Base-by-base conservation (phyloP, 1,140 invertebrate genomes). In the Cecropterus lyciades region DNA sequence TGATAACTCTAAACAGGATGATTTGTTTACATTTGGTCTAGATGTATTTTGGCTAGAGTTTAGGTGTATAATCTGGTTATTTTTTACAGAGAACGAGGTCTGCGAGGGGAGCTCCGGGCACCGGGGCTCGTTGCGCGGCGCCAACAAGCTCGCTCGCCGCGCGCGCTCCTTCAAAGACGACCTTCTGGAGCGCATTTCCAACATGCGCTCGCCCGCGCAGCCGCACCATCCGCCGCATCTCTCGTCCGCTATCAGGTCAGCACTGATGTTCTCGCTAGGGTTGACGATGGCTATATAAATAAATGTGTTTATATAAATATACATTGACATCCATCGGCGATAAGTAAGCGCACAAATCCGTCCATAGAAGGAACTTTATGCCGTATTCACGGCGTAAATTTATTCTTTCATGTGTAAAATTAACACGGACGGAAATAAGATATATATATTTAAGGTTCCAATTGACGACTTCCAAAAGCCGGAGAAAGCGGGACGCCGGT, bases 91-190 rank as follows among this genome's bases (percentile, higher is more conserved):
- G 60, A 85, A 77, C 85, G 89, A 92, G 57, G 76, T 70, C 27
- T 82, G 79, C 73, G 87, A 89, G 69, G 75, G 79, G 51, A 81
- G 88, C 30, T 91, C 90, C 66, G 93, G 93, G 55, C 95, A 95
- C 80, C 95, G 95, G 77, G 93, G 94, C 52, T 95, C 94, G 52
- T 88, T 95, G 81, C 95, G 95, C 73, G 95, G 95, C 72, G 96
- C 95, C 62, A 93, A 93, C 84, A 97, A 97, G 86, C 93, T 98
- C 87, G 96, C 97, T 40, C 93, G 96, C 64, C 94, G 97, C 60
- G 97, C 97, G 45, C 94, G 97, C 69, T 97, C 97, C 70, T 98
- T 98, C 91, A 98, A 98, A 89, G 97, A 98, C 93, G 97, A 98
- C 92, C 95, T 98, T 78, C 93, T 98, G 79, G 97, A 97, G 84